Evolutionary conservation across 2,797 vertebrate genomes (phyloP), one percentile per base, ranked within the genome.

Genomic region (Neopelma chrysocephalum): DNA sequence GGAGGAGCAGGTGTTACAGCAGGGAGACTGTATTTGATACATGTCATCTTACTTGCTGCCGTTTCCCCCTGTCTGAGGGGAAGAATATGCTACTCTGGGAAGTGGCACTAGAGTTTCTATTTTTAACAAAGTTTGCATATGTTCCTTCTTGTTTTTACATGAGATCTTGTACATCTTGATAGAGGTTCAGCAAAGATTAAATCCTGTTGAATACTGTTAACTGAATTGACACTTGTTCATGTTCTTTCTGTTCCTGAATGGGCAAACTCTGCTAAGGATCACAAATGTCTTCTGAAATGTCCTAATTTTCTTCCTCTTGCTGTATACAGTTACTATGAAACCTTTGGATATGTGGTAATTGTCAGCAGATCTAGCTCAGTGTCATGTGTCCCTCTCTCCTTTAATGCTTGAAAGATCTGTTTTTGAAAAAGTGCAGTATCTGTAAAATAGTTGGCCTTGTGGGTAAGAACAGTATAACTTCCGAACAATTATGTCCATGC

Each of bases 401-500:
- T 83, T 22, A 65, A 45, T 23, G 17, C 54, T 34, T 92, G 69
- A 81, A 83, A 38, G 31, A 65, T 61, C 23, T 17, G 4, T 5
- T 80, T 80, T 62, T 38, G 1, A n/a, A 61, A 51, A 83, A 51
- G 38, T 54, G 11, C 11, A 26, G 18, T 22, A 14, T 48, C 42
- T 89, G 15, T 86, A 45, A 53, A 78, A 60, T 38, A 62, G 22
- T 21, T 85, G 34, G n/a, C 32, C 45, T 62, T 11, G 9, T 40
- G 36, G 36, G 23, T 70, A 66, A 72, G 51, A 60, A 22, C 17
- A 21, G 43, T 51, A 8, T 38, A 47, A 27, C 14, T 79, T 91
- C 18, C 10, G 31, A 68, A 69, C 1, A 5, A 7, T 50, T 68
- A 27, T 0, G 4, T 48, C 43, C 11, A 0, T 25, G 18, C 11